A percentile compares a stretch with the other conserved stretches of the same genome.
Evolutionary conservation across 1,140 invertebrate genomes (phyloP).

Genomic region (Tetramorium simillimum): DNA sequence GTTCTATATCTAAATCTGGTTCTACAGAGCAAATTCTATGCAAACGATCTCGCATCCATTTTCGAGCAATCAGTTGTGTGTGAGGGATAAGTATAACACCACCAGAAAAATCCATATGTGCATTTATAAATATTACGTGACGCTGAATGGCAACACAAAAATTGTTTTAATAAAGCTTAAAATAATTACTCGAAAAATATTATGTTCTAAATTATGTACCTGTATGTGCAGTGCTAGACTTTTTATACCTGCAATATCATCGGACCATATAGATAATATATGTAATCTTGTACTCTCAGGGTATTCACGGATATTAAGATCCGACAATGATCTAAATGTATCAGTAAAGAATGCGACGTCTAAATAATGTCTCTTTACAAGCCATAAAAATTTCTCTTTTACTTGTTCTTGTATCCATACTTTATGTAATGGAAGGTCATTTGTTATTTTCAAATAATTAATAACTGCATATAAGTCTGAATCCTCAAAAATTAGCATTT

Average conservation of each 20-base stretch:
- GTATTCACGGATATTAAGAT: neutral
- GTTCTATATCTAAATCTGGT: neutral
- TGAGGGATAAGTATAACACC: neutral
- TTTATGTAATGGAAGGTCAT: neutral
- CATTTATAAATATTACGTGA: neutral
- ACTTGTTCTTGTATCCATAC: conserved; percentile 2
- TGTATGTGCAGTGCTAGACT: neutral
- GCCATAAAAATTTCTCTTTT: neutral
- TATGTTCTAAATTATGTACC: conserved; percentile 21
- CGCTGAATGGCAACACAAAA: neutral
- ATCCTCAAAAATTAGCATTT: conserved; percentile 28
- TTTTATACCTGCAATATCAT: neutral
- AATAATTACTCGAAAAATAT: neutral
- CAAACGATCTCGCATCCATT: too few relatives aligned
- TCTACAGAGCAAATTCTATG: too few relatives aligned
- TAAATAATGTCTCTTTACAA: neutral
- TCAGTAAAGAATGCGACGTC: neutral
- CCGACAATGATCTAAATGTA: neutral
- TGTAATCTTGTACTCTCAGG: too few relatives aligned
- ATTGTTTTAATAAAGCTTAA: neutral
- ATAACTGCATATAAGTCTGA: conserved; percentile 16
- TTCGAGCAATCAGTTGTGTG: neutral
- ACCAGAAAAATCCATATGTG: neutral
- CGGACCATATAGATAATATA: conserved; percentile 23
- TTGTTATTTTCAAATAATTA: neutral